These are phyloP conservation scores for Craterocephalus amniculus DNA, from an alignment of 2,797 vertebrate genomes.

Conservation along the genomic window DNA sequence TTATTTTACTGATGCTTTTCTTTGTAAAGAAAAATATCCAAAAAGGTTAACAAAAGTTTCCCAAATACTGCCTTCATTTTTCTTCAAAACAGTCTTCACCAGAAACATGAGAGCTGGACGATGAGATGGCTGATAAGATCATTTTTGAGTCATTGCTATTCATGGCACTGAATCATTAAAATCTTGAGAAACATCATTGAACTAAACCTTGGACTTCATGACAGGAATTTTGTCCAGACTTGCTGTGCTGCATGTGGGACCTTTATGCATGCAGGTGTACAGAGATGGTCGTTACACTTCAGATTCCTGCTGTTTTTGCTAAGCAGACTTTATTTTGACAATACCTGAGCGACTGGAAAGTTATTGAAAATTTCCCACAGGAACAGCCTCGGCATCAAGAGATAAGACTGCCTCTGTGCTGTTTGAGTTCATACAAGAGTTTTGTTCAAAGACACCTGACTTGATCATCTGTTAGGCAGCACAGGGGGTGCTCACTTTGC, in stretches of 20 bases:
- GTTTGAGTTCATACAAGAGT: background rate
- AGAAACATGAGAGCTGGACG: background rate
- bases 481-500: background rate
- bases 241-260: background rate
- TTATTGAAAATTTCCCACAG: background rate
- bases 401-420: background rate
- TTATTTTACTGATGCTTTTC: background rate
- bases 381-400: background rate
- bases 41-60: background rate
- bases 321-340: background rate
- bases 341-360: background rate
- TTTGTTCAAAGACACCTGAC: conserved; percentile 3
- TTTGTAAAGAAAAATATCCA: background rate
- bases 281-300: background rate
- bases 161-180: background rate
- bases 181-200: background rate
- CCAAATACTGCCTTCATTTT: background rate
- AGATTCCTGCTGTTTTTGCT: background rate
- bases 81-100: background rate
- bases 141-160: background rate
- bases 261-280: background rate
- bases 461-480: background rate
- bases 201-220: background rate
- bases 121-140: background rate
- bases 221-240: background rate